Evolutionary conservation across 2,888 invertebrate species (phyloP).

Genomic region (Alitta virens): DNA sequence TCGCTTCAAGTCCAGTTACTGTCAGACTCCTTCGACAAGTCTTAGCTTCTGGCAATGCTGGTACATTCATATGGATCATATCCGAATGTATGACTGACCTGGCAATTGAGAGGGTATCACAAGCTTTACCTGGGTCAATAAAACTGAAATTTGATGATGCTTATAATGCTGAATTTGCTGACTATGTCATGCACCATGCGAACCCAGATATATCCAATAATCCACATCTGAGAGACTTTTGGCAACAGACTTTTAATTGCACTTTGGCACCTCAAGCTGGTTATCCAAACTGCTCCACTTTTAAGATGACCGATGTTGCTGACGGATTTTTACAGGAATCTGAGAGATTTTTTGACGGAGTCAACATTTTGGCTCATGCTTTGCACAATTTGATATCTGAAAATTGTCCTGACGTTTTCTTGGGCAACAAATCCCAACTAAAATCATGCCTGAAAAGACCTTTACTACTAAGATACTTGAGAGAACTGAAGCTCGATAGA

Average conservation of each 20-base stretch:
- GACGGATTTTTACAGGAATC: not conserved
- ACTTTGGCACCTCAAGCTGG: not conserved
- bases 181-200: not conserved
- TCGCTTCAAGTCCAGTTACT: not conserved
- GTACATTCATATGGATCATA: not conserved
- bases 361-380: not conserved
- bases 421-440: not conserved
- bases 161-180: not conserved
- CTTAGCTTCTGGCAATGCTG: not conserved
- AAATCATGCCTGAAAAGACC: not conserved
- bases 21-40: not conserved
- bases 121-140: not conserved
- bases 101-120: not conserved
- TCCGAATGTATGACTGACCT: not conserved
- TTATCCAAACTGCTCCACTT: not conserved
- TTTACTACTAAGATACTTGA: not conserved
- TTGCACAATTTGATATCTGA: not conserved
- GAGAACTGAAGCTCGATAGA: not conserved
- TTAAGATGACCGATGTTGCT: not conserved
- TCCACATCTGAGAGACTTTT: not conserved
- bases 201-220: not conserved
- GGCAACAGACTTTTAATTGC: not conserved
- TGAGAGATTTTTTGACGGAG: not conserved
- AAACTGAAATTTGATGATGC: not conserved
- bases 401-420: not conserved